phyloP scores from a whole-genome alignment of 2,888 invertebrate species.

The Amiota minor region DNA sequence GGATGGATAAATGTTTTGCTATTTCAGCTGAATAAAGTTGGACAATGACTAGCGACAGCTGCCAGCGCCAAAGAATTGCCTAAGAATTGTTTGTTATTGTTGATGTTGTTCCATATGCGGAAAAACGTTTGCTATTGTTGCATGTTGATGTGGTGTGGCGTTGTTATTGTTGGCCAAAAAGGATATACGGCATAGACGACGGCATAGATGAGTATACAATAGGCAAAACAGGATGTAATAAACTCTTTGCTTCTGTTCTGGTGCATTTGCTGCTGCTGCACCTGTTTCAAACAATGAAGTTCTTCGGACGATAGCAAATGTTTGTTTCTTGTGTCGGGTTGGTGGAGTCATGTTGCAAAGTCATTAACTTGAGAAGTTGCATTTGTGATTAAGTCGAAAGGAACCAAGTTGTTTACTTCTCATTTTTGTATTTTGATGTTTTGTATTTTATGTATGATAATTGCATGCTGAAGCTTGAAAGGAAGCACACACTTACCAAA shows the following conservation, averaged over 20 bases:
- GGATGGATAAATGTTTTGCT: conserved; percentile 3
- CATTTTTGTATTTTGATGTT: not conserved
- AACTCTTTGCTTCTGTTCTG: conserved; percentile 23
- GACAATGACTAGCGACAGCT: conserved; percentile 28
- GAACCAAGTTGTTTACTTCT: not conserved
- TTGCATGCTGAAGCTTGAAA: conserved; percentile 7
- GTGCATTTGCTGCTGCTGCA: conserved; percentile 26
- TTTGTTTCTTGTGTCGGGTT: conserved; percentile 9
- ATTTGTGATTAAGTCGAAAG: conserved; percentile 30
- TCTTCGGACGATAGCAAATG: conserved; percentile 29
- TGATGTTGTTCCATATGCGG: conserved; percentile 13
- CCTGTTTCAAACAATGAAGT: conserved; percentile 33
- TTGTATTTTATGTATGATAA: conserved; percentile 5
- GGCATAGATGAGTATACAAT: conserved; percentile 30
- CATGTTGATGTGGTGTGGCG: not conserved
- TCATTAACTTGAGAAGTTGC: conserved; percentile 58
- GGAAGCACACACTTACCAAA: not conserved
- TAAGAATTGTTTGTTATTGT: conserved; percentile 1
- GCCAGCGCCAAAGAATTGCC: conserved; percentile 17
- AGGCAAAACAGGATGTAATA: conserved; percentile 42
- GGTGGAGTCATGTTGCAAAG: conserved; percentile 58
- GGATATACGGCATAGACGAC: conserved; percentile 13
- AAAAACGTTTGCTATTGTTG: conserved; percentile 25
- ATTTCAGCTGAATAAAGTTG: not conserved
- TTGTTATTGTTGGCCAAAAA: conserved; percentile 16